Evolutionary conservation across 2,888 invertebrate species (phyloP).

Genomic region (Sceliomorpha sp.): DNA sequence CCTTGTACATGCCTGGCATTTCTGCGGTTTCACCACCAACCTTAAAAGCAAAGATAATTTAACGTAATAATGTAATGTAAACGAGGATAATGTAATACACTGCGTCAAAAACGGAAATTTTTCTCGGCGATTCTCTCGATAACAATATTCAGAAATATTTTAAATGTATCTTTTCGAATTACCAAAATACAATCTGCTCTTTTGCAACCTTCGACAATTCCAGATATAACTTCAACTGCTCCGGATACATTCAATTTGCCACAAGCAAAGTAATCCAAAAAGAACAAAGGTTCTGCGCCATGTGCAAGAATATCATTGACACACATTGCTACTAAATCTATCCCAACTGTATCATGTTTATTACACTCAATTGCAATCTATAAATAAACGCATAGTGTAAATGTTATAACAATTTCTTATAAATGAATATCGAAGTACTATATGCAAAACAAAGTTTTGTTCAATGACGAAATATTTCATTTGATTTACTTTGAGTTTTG

Average conservation of each 20-base stretch:
- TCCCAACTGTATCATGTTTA: slow-evolving; percentile 92
- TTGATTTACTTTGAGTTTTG: slow-evolving; percentile 91
- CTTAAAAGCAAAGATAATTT: too few species aligned
- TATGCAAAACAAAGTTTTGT: slow-evolving; percentile 5
- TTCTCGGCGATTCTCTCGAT: too few species aligned
- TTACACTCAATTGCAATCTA: slow-evolving; percentile 91
- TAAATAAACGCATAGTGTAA: slow-evolving; percentile 73
- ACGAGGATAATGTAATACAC: too few species aligned
- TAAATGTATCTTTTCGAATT: too few species aligned
- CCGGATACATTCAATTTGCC: slow-evolving; percentile 89
- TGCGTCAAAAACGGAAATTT: slow-evolving; percentile 49
- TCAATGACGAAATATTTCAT: too few species aligned
- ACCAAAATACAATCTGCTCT: slow-evolving; percentile 94
- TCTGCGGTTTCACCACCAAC: slow-evolving; percentile 97
- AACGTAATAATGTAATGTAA: too few species aligned
- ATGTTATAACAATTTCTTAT: neutral
- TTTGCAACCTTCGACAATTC: slow-evolving; percentile 93
- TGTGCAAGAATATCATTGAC: slow-evolving; percentile 97
- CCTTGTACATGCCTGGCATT: slow-evolving; percentile 96
- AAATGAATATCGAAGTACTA: slow-evolving; percentile 6
- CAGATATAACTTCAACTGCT: slow-evolving; percentile 89
- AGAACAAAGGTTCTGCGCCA: slow-evolving; percentile 97
- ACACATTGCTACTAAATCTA: slow-evolving; percentile 98
- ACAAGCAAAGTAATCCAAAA: slow-evolving; percentile 98
- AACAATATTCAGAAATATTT: too few species aligned